A percentile compares a stretch with the other conserved stretches of the same genome.
Evolutionary conservation across 2,888 invertebrate species (phyloP).

Genomic region (Galeopsomyia nigrocyanea): DNA sequence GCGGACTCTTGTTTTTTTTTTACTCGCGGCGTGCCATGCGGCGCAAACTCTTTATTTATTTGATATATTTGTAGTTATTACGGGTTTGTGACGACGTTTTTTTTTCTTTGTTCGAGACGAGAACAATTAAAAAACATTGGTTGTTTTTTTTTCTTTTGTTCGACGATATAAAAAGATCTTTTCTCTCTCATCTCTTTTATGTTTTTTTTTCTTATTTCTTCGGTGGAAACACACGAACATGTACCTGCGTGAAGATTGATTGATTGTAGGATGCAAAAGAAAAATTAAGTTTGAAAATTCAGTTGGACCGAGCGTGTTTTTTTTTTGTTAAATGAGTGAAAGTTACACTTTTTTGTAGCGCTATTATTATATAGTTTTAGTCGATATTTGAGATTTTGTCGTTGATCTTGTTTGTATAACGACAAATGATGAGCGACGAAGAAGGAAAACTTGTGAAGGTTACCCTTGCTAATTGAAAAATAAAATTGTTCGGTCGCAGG

Average conservation of each 20-base stretch:
- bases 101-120: background rate
- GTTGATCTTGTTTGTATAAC: conserved; percentile 35
- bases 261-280: conserved; percentile 2
- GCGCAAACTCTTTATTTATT: too few species aligned
- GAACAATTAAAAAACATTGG: too few species aligned
- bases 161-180: too few species aligned
- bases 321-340: conserved; percentile 31
- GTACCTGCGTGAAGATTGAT: conserved; percentile 41
- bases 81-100: background rate
- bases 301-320: conserved; percentile 42
- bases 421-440: conserved; percentile 25
- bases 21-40: too few species aligned
- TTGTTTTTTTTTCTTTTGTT: too few species aligned
- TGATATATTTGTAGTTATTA: too few species aligned
- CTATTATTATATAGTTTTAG: conserved; percentile 15
- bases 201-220: too few species aligned
- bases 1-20: too few species aligned
- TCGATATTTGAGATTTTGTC: conserved; percentile 39
- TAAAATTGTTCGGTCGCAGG: background rate
- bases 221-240: conserved; percentile 3
- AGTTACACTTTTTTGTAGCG: conserved; percentile 44
- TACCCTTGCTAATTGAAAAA: conserved; percentile 40
- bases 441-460: conserved; percentile 36
- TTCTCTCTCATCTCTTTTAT: too few species aligned
- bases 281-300: conserved; percentile 31